phyloP scores from a whole-genome alignment of 1,140 invertebrate species.

The Luehdorfia chinensis region DNA sequence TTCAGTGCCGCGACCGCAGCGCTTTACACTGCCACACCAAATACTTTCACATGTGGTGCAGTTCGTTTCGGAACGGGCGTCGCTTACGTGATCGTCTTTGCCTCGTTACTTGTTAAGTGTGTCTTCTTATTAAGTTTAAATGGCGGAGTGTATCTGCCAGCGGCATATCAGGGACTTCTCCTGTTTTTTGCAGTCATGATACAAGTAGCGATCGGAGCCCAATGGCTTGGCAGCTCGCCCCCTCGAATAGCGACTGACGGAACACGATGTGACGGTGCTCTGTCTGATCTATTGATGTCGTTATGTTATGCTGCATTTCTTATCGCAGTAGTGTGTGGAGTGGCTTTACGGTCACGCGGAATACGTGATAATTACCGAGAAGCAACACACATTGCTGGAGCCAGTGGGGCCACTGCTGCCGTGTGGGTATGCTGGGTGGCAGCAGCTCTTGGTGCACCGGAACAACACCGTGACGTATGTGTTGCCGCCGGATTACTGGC shows the following conservation, averaged over 20 bases:
- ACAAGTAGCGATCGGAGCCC: slow-evolving; percentile 91
- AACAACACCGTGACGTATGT: slow-evolving; percentile 90
- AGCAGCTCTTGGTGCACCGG: slow-evolving; percentile 85
- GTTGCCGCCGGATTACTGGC: slow-evolving; percentile 91
- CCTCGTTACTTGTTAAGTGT: slow-evolving; percentile 94
- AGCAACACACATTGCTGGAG: slow-evolving; percentile 91
- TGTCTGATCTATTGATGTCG: slow-evolving; percentile 85
- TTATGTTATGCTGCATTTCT: slow-evolving; percentile 90
- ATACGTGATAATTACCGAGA: slow-evolving; percentile 96
- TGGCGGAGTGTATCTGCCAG: slow-evolving; percentile 94
- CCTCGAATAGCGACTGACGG: slow-evolving; percentile 74
- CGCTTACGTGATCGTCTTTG: slow-evolving; percentile 92
- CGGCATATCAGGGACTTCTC: slow-evolving; percentile 92
- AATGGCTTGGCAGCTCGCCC: slow-evolving; percentile 89
- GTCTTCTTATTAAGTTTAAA: slow-evolving; percentile 95
- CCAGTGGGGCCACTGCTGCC: slow-evolving; percentile 88
- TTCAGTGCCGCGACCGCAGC: slow-evolving; percentile 88
- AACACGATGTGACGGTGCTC: slow-evolving; percentile 80
- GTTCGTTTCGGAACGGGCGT: slow-evolving; percentile 91
- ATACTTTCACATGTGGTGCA: slow-evolving; percentile 88
- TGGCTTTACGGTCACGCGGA: slow-evolving; percentile 90
- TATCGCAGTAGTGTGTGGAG: slow-evolving; percentile 88
- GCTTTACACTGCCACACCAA: slow-evolving; percentile 87
- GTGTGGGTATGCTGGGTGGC: slow-evolving; percentile 92
- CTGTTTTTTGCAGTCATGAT: slow-evolving; percentile 93